phyloP scores from a whole-genome alignment of 2,797 vertebrate genomes.

The Monodelphis domestica region DNA sequence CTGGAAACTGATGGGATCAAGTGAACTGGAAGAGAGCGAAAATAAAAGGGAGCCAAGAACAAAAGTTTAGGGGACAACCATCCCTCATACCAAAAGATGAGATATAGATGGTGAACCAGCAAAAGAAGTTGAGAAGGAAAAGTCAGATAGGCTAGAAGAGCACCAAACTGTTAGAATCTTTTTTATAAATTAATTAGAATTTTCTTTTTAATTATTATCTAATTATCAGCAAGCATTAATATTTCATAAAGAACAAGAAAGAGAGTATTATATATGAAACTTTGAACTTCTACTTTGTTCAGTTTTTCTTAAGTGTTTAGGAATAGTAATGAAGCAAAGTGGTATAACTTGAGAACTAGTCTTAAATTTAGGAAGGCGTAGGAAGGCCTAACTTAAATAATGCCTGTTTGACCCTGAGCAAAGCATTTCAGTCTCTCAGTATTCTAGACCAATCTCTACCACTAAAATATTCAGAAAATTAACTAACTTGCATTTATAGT shows the following conservation, averaged over 20 bases:
- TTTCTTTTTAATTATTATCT: background rate
- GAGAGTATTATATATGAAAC: background rate
- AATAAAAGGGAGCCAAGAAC: slow-evolving; percentile 4
- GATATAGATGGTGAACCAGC: background rate
- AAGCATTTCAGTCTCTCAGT: background rate
- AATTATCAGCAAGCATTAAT: background rate
- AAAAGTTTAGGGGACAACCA: background rate
- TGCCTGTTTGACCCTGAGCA: background rate
- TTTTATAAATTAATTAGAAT: background rate
- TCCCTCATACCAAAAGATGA: background rate
- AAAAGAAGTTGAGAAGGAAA: background rate
- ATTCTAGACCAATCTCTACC: background rate
- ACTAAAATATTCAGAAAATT: background rate
- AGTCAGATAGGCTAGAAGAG: background rate
- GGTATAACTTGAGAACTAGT: background rate
- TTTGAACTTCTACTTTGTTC: background rate
- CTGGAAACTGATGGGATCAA: background rate
- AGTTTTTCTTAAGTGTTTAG: background rate
- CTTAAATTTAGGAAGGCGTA: background rate
- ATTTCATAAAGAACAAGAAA: background rate
- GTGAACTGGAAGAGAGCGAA: background rate
- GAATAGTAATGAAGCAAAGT: background rate
- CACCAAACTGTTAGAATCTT: background rate
- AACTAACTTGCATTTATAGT: background rate
- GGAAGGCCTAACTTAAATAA: background rate